A percentile compares a stretch with the other conserved stretches of the same genome.
Conservation (phyloP, 2,797 vertebrate genomes). For the Halcyon leucocephala region DNA sequence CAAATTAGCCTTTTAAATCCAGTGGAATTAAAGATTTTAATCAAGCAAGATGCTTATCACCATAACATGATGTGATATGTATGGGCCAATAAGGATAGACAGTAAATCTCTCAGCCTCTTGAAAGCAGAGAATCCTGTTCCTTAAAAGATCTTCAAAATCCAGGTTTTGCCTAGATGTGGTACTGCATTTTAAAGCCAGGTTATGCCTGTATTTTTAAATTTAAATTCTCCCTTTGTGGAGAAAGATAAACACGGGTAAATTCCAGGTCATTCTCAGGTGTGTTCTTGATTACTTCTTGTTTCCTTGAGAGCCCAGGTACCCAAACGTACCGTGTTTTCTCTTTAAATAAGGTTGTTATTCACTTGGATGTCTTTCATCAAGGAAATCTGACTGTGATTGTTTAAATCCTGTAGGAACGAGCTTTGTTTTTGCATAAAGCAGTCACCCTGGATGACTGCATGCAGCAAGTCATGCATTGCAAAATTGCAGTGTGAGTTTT, state of each 20-base stretch:
- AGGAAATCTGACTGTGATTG: conserved; percentile 13
- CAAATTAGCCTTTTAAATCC: conserved; percentile 15
- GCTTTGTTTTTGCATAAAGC: conserved; percentile 34
- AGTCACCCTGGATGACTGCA: conserved; percentile 32
- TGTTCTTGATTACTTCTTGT: background rate
- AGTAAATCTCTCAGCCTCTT: background rate
- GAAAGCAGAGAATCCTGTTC: background rate
- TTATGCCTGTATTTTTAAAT: background rate
- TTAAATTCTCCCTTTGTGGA: background rate
- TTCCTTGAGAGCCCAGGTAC: background rate
- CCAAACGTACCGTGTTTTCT: background rate
- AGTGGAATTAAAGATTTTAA: conserved; percentile 24
- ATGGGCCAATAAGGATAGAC: background rate
- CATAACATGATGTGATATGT: background rate
- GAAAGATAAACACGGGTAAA: background rate
- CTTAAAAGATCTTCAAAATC: background rate
- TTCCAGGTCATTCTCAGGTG: background rate
- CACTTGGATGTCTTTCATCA: background rate
- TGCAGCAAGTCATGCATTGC: conserved; percentile 13
- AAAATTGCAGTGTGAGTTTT: background rate
- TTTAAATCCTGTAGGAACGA: conserved; percentile 43
- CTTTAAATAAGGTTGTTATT: background rate
- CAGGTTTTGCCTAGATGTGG: background rate
- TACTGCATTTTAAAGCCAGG: background rate
- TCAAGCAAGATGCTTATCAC: conserved; percentile 12